Evolutionary conservation across 2,113 vertebrate species (phyloP).

Genomic region (Anas platyrhynchos): DNA sequence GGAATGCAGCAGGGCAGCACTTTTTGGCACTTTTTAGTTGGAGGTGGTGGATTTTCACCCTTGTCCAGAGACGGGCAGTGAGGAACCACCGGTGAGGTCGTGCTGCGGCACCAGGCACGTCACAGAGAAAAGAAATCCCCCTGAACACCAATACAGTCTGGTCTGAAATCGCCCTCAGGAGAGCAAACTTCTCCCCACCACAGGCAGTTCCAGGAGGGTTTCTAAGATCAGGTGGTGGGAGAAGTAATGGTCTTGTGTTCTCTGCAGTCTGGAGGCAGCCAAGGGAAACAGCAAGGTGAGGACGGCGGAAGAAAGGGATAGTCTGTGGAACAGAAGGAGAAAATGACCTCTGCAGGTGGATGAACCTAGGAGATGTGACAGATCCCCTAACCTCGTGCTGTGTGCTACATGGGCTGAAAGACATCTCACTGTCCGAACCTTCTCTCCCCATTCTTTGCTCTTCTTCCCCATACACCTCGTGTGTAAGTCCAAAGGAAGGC

Average conservation of each 20-base stretch:
- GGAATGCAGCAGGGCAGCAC: rapidly evolving
- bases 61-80: rapidly evolving
- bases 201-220: not conserved
- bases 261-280: not conserved
- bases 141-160: not conserved
- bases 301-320: not conserved
- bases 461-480: not conserved
- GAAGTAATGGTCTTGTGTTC: not conserved
- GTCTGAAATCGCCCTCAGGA: not conserved
- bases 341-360: not conserved
- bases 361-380: not conserved
- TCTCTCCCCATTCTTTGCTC: not conserved
- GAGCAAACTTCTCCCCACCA: not conserved
- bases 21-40: not conserved
- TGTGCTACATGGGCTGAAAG: not conserved
- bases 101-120: not conserved
- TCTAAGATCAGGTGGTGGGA: not conserved
- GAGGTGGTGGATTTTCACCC: not conserved
- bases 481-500: not conserved
- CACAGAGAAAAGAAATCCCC: not conserved
- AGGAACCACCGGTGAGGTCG: not conserved
- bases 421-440: rapidly evolving
- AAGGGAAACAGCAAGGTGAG: not conserved
- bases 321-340: not conserved
- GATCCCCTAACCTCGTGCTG: not conserved